These are phyloP conservation scores for Montifringilla adamsi DNA, from an alignment of 2,113 vertebrate species.

Conservation along the genomic window DNA sequence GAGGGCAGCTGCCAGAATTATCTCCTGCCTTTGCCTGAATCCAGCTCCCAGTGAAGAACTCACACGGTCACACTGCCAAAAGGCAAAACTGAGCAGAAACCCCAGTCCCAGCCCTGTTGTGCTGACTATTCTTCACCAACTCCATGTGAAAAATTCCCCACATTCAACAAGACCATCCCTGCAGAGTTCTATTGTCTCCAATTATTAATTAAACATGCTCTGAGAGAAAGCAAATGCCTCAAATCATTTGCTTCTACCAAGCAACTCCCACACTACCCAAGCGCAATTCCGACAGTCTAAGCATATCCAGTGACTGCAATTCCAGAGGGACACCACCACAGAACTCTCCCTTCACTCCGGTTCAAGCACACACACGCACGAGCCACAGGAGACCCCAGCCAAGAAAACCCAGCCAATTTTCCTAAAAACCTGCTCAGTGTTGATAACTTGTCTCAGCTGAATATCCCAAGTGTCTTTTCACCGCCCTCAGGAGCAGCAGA, in stretches of 20 bases:
- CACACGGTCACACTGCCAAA: not conserved
- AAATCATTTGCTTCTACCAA: slow-evolving; percentile 36
- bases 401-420: not conserved
- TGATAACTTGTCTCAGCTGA: not conserved
- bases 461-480: accelerated
- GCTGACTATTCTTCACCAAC: slow-evolving; percentile 27
- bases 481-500: not conserved
- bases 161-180: not conserved
- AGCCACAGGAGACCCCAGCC: not conserved
- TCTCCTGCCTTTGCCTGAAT: not conserved
- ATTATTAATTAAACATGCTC: slow-evolving; percentile 59
- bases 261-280: not conserved
- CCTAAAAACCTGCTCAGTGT: not conserved
- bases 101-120: not conserved
- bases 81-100: not conserved
- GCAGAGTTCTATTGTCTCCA: slow-evolving; percentile 50
- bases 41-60: not conserved
- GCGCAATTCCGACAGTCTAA: not conserved
- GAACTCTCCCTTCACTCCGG: not conserved
- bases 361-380: not conserved
- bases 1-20: not conserved
- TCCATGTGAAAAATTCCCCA: slow-evolving; percentile 11
- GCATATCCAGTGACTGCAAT: not conserved
- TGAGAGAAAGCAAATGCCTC: slow-evolving; percentile 50
- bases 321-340: not conserved